phyloP scores from a whole-genome alignment of 2,113 vertebrate genomes.

The Leptobrachium leishanense region DNA sequence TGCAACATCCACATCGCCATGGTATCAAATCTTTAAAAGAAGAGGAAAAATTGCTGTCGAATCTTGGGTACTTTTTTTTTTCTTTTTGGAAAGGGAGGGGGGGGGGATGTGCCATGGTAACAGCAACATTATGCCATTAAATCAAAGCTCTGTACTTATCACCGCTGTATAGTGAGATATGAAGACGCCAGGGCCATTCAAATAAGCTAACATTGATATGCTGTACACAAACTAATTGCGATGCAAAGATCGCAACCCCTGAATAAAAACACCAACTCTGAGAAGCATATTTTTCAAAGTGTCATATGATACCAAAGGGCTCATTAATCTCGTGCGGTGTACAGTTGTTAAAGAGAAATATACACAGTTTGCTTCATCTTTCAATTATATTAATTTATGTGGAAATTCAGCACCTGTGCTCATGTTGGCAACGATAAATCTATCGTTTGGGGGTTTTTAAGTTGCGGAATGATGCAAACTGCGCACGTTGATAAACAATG shows the following conservation, averaged over 20 bases:
- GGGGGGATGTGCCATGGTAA: not conserved
- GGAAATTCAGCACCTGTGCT: conserved; percentile 8
- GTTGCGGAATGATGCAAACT: not conserved
- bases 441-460: not conserved
- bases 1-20: too few species aligned
- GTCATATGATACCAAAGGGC: conserved; percentile 29
- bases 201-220: conserved; percentile 24
- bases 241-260: conserved; percentile 30
- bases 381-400: conserved; percentile 20
- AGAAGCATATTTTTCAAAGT: conserved; percentile 38
- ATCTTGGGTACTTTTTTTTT: too few species aligned
- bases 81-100: not conserved
- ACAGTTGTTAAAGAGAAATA: conserved; percentile 6
- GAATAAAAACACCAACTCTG: conserved; percentile 30
- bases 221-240: conserved; percentile 33
- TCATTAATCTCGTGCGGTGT: conserved; percentile 34
- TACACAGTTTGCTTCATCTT: conserved; percentile 15
- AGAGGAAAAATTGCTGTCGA: too few species aligned
- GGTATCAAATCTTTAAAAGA: too few species aligned
- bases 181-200: conserved; percentile 13
- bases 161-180: not conserved
- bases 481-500: conserved; percentile 7
- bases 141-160: not conserved
- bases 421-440: not conserved
- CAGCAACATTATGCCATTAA: not conserved